These are phyloP conservation scores for Callopanchax toddi DNA, from an alignment of 2,113 vertebrate genomes.

Conservation along the genomic window DNA sequence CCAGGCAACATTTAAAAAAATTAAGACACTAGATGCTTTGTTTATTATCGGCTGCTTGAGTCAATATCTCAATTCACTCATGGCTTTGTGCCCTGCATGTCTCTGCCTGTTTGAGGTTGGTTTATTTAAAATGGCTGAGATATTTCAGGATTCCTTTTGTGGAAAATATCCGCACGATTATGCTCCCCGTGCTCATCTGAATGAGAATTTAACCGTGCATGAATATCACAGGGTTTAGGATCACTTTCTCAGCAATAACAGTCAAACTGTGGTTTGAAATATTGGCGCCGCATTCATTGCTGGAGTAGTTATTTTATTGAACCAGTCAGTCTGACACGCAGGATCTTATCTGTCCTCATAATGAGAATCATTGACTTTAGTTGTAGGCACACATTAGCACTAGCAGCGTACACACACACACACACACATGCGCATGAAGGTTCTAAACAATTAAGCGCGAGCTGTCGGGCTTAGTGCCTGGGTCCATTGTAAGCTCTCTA, in stretches of 20 bases:
- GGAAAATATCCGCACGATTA: conserved; percentile 29
- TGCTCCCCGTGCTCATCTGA: conserved; percentile 2
- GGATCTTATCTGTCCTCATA: conserved; percentile 65
- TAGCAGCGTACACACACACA: conserved; percentile 49
- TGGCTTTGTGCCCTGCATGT: conserved; percentile 32
- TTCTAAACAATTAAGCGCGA: conserved; percentile 82
- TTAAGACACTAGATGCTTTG: conserved; percentile 58
- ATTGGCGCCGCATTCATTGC: conserved; percentile 34
- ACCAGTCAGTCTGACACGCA: conserved; percentile 39
- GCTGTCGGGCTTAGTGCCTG: conserved; percentile 80
- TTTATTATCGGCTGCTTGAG: conserved; percentile 48
- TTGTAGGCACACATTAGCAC: conserved; percentile 72
- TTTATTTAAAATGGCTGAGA: conserved; percentile 39
- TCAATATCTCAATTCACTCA: conserved; percentile 55
- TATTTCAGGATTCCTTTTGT: conserved; percentile 15
- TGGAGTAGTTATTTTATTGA: conserved; percentile 44
- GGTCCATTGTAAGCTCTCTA: conserved; percentile 81
- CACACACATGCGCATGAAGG: conserved; percentile 57
- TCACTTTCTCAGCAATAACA: conserved; percentile 43
- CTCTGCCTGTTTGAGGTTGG: conserved; percentile 34
- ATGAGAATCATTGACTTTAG: conserved; percentile 76
- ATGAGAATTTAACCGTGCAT: conserved; percentile 23
- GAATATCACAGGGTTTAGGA: conserved; percentile 28
- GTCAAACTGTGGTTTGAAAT: conserved; percentile 13
- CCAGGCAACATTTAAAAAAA: conserved; percentile 60